Base-by-base conservation (phyloP, 2,113 vertebrate genomes). In the Syngnathus typhle region DNA sequence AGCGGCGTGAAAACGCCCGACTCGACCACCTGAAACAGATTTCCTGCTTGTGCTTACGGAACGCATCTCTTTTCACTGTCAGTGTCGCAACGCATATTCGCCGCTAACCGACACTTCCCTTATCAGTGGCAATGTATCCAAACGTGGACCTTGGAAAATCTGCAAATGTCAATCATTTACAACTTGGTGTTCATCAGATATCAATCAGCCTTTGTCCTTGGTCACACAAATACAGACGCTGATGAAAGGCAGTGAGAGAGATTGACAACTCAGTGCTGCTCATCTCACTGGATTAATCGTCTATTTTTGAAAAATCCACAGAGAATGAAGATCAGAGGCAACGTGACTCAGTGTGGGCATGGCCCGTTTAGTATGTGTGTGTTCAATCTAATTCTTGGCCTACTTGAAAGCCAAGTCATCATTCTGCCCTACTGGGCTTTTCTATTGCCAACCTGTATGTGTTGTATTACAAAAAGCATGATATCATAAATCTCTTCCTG, bases 341-440 rank as follows among this genome's bases (percentile, higher is more conserved):
- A 73, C 73, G 80, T 82, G 80, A 85, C 71, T 85, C 67, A 70
- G 62, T 68, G 56, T 75, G 60, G 5, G 69, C 71, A 16, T 66
- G 64, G 46, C 55, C 49, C 36, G 61, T 51, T n/a, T n/a, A n/a
- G n/a, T 65, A 44, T 64, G 71, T 12, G 54, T 13, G 52, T 32
- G 61, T 46, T 82, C 79, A 82, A 72, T 84, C 72, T 71, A 72
- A 84, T 79, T 81, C 82, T 80, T 89, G 88, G 78, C 86, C 86
- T 88, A 89, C 75, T 88, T 87, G 84, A 80, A 76, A 85, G 79
- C 78, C 75, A 76, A 88, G 83, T 87, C 85, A 82, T 85, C 83
- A 80, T 73, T 81, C 69, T 68, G 43, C 52, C 68, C 82, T 59
- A 23, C 38, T 38, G 72, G 70, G 84, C 75, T 59, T 79, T 81